Evolutionary conservation across 2,113 vertebrate genomes (phyloP).

Genomic region (Marmota monax): DNA sequence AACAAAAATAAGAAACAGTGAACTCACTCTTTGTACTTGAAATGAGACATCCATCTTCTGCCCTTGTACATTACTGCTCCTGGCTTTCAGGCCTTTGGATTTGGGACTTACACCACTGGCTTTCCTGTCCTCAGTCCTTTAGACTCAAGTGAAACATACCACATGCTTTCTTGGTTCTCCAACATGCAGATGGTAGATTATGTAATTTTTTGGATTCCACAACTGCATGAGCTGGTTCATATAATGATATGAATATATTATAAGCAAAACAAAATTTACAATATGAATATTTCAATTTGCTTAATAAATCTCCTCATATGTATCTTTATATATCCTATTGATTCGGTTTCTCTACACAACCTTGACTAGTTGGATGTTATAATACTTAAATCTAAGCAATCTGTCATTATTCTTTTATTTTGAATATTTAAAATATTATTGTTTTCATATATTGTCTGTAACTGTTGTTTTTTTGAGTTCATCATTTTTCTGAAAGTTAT

Average conservation of each 20-base stretch:
- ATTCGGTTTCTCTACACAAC: background rate
- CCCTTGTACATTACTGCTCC: background rate
- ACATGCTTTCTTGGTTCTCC: background rate
- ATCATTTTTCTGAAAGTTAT: background rate
- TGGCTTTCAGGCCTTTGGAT: background rate
- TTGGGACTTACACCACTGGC: too few relatives aligned
- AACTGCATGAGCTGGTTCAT: background rate
- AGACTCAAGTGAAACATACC: background rate
- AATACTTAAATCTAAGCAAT: background rate
- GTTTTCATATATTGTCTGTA: background rate
- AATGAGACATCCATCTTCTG: background rate
- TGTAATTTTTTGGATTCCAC: background rate
- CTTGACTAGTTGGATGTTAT: background rate
- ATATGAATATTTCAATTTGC: background rate
- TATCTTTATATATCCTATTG: background rate
- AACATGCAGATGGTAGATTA: background rate
- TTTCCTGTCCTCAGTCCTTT: background rate
- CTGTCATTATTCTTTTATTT: background rate
- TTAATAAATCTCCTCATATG: background rate
- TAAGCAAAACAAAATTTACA: background rate
- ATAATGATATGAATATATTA: background rate
- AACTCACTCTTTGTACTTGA: background rate
- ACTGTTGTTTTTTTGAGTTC: background rate
- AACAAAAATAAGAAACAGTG: background rate
- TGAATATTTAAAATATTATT: conserved; percentile 14